Base-by-base conservation (phyloP, 2,113 vertebrate species). In the Coptodon rendalli region DNA sequence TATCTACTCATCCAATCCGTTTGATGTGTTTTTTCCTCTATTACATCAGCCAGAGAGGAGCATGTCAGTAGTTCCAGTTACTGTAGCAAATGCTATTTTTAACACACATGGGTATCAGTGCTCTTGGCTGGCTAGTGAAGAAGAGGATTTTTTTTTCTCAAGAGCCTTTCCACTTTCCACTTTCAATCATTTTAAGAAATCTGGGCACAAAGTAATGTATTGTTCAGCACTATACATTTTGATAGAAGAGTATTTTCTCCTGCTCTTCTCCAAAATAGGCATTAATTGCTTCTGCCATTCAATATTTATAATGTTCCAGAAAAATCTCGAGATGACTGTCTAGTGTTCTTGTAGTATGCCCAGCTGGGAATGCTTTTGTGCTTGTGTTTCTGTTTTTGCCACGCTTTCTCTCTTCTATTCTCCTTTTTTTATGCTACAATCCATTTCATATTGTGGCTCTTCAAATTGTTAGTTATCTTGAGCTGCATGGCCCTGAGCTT, bases 271-370 rank as follows among this genome's bases (percentile, higher is more conserved):
- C 50, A 86, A 90, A 89, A 90, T 86, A 34, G 71, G 52, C 80
- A 90, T 90, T 73, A 89, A 92, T 87, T 87, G 83, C 71, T 24
- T 86, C 63, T 82, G 34, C 27, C 82, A 85, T 92, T 38, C 86
- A 92, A 90, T 61, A 91, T 93, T 92, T 89, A 92, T 85, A 61
- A 88, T 61, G 83, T 80, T 81, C 40, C 50, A 50, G 63, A 73
- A 89, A 89, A 89, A 86, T 85, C 40, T 80, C n/a, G 34, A 63
- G 19, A 68, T 81, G 59, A 53, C 45, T 56, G 34, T 80, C 16
- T 5, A 50, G 63, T 80, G 78, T 71, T 81, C 56, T 68, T 50
- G n/a, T 79, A 36, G 29, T 80, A 31, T 16, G 53, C 38, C 11
- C 24, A 3, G 76, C 27, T 86, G 83, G 53, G 76, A 57, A 86